Percentiles rank a stretch among this genome's conserved stretches.
Evolutionary conservation across 2,113 vertebrate genomes (phyloP).

Genomic region (Nannobrachium achirus): DNA sequence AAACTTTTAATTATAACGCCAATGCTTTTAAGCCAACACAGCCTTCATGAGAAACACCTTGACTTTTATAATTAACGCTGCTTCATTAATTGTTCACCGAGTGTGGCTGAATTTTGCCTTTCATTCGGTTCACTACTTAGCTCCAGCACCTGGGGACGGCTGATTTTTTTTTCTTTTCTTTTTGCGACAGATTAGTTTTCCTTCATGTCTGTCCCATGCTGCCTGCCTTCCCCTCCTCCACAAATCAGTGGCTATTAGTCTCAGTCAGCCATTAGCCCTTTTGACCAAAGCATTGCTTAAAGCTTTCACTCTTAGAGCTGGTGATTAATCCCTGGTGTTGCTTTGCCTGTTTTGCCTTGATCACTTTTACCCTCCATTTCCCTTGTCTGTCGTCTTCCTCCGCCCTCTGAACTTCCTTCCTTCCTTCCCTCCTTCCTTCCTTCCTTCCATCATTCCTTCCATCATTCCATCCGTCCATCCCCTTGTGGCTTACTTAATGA

Average conservation of each 20-base stretch:
- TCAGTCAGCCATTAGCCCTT: slow-evolving; percentile 32
- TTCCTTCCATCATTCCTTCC: slow-evolving; percentile 4
- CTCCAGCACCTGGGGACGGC: slow-evolving; percentile 30
- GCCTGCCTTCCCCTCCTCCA: slow-evolving; percentile 4
- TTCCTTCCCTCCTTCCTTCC: background rate
- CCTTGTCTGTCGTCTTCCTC: slow-evolving; percentile 19
- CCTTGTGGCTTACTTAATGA: slow-evolving; percentile 45
- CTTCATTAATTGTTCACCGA: slow-evolving; percentile 51
- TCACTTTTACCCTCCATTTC: slow-evolving; percentile 69
- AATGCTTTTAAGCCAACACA: slow-evolving; percentile 4
- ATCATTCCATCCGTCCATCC: slow-evolving; percentile 23
- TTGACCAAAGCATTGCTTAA: slow-evolving; percentile 39
- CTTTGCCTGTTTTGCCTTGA: slow-evolving; percentile 69
- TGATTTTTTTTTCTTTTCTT: background rate
- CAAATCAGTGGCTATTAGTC: slow-evolving; percentile 46
- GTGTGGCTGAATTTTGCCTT: slow-evolving; percentile 44
- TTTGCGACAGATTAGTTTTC: slow-evolving; percentile 12
- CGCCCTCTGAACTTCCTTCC: slow-evolving; percentile 15
- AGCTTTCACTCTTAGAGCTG: slow-evolving; percentile 50
- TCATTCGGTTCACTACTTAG: slow-evolving; percentile 26
- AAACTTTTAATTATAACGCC: slow-evolving; percentile 29
- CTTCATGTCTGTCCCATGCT: slow-evolving; percentile 34
- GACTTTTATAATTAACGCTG: slow-evolving; percentile 63
- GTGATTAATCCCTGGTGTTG: slow-evolving; percentile 62
- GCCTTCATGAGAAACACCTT: slow-evolving; percentile 45